Percentiles rank a stretch among this genome's conserved stretches.
Evolutionary conservation across 2,888 invertebrate genomes (phyloP).

Genomic region (Stenodema calcarata): DNA sequence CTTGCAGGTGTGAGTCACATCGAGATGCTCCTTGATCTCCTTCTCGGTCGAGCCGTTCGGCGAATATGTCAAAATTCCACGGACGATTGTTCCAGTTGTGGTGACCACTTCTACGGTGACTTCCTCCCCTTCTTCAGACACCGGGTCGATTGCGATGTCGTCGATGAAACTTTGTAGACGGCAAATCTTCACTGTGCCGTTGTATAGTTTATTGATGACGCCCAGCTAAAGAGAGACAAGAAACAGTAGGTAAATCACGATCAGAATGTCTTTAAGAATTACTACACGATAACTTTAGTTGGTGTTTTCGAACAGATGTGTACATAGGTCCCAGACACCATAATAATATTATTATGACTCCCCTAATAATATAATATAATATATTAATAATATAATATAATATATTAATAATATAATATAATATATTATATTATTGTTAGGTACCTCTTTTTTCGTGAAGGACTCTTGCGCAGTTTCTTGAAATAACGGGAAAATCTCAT

Average conservation of each 20-base stretch:
- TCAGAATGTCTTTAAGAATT: too few species aligned
- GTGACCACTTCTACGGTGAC: neutral
- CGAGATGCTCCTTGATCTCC: conserved; percentile 2
- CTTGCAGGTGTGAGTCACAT: conserved; percentile 1
- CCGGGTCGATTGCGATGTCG: neutral
- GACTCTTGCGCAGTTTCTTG: neutral
- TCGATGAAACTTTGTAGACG: neutral
- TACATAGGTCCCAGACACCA: too few species aligned
- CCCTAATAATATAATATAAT: too few species aligned
- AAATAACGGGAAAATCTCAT: conserved; percentile 1
- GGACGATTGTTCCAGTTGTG: neutral
- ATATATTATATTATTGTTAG: neutral
- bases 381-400: too few species aligned
- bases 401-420: too few species aligned
- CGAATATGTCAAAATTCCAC: conserved; percentile 5
- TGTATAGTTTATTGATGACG: conserved; percentile 5
- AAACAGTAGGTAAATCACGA: too few species aligned
- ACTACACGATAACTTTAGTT: too few species aligned
- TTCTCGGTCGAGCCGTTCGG: conserved; percentile 9
- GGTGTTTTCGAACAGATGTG: too few species aligned
- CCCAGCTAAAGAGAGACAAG: neutral
- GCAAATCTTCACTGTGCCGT: neutral
- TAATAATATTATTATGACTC: too few species aligned
- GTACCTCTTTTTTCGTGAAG: neutral
- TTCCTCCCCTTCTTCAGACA: neutral